These are phyloP conservation scores for Ecliptopera silaceata DNA, from an alignment of 2,888 invertebrate species.

Conservation along the genomic window DNA sequence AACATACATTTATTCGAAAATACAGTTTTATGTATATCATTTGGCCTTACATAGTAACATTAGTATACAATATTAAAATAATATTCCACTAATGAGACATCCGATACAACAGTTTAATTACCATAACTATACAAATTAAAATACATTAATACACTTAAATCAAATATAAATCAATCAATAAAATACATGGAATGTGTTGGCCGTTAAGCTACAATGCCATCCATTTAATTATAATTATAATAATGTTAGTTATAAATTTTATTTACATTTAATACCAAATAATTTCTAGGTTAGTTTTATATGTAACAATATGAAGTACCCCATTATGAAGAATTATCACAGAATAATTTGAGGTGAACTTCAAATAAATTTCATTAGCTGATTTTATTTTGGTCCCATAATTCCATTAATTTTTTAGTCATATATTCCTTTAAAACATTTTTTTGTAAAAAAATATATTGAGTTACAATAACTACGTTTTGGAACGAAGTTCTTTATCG, in stretches of 20 bases:
- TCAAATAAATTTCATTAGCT: conserved; percentile 55
- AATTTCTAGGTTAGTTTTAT: conserved; percentile 30
- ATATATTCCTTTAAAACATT: not conserved
- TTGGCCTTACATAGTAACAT: conserved; percentile 77
- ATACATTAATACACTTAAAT: conserved; percentile 28
- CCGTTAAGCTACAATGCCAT: conserved; percentile 72
- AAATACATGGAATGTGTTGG: conserved; percentile 66
- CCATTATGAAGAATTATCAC: conserved; percentile 80
- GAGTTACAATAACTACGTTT: too few relatives aligned
- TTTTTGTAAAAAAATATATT: not conserved
- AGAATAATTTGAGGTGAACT: conserved; percentile 78
- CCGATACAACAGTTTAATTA: conserved; percentile 74
- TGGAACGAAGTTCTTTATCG: too few relatives aligned
- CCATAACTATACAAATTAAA: conserved; percentile 64
- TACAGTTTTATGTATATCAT: conserved; percentile 79
- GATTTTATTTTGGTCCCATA: conserved; percentile 45
- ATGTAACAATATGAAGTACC: conserved; percentile 71
- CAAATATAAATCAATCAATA: conserved; percentile 50
- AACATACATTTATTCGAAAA: conserved; percentile 81
- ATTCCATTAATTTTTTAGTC: conserved; percentile 13
- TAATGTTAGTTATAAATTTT: conserved; percentile 26
- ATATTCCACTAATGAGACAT: conserved; percentile 71
- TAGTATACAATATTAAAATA: conserved; percentile 75
- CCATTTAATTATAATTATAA: conserved; percentile 38
- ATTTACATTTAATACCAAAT: conserved; percentile 33